These are phyloP conservation scores for Microcebus griseorufus DNA, from an alignment of 2,113 vertebrate genomes.

Conservation along the genomic window DNA sequence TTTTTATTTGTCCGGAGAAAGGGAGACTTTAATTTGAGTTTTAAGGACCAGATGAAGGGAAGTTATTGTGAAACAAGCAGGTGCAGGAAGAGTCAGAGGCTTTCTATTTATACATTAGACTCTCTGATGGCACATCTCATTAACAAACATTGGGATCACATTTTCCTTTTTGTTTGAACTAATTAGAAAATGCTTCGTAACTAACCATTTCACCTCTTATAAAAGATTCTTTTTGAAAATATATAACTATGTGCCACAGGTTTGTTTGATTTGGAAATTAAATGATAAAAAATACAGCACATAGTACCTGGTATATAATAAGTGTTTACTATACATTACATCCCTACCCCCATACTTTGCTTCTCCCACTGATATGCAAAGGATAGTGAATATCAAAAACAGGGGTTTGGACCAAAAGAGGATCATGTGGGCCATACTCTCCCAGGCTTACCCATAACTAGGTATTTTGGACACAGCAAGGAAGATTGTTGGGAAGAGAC, in stretches of 20 bases:
- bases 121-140: background rate
- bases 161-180: conserved; percentile 37
- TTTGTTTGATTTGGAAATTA: conserved; percentile 50
- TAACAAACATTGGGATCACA: background rate
- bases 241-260: background rate
- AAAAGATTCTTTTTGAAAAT: conserved; percentile 39
- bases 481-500: background rate
- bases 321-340: conserved; percentile 9
- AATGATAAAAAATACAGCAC: conserved; percentile 14
- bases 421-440: background rate
- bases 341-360: background rate
- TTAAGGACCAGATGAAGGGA: background rate
- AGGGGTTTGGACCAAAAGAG: background rate
- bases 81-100: background rate
- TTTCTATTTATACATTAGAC: background rate
- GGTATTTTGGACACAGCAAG: conserved; percentile 2
- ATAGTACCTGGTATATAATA: background rate
- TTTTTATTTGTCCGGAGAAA: conserved; percentile 36
- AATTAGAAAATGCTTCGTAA: conserved; percentile 6
- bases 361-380: conserved; percentile 17
- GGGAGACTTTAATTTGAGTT: background rate
- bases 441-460: background rate
- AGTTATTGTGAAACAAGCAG: background rate
- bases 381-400: background rate
- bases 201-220: background rate